Evolutionary conservation across 2,797 vertebrate genomes (phyloP), one percentile per base, ranked within the genome.

Genomic region (Eulemur mongoz): DNA sequence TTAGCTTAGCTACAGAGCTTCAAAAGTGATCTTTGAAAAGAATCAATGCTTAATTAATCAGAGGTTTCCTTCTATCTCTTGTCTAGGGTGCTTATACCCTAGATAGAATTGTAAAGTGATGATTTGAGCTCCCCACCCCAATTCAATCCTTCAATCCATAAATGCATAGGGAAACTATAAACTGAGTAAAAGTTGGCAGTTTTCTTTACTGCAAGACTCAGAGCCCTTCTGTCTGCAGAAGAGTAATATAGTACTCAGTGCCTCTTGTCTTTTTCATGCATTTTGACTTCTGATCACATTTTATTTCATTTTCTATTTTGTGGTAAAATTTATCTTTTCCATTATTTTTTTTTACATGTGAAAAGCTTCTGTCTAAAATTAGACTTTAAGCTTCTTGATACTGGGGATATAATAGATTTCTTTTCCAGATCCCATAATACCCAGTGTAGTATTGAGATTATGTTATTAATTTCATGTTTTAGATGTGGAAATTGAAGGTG

Each of bases 291-390:
- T 12, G 20, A 45, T 82, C 43, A 17, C 15, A 67, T 86, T 73
- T 95, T 91, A 52, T 43, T 76, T 94, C 52, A 63, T 43, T 81
- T 92, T 84, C 32, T 90, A 76, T 88, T 67, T 82, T 93, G 27
- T 67, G 25, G 12, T 95, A 20, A 61, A 95, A 87, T 90, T 91
- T 93, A 32, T 79, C 32, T 38, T 48, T 25, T 72, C 23, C 13
- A 6, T 35, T 59, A 11, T 25, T 38, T 61, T 61, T 61, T 52
- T 61, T 78, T 17, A 32, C 13, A 48, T 73, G 52, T 61, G 67
- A 38, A 95, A 92, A 48, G 1, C 2, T 79, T 91, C 38, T 87
- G 25, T 86, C 32, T 95, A 89, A 96, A 96, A 69, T 86, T 52
- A 92, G 43, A 72, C 27, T 75, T 5, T 79, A 92, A 91, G 18